Evolutionary conservation across 92 coral and sea anemone genomes (phyloP).

Genomic region (Parazoanthus swiftii): DNA sequence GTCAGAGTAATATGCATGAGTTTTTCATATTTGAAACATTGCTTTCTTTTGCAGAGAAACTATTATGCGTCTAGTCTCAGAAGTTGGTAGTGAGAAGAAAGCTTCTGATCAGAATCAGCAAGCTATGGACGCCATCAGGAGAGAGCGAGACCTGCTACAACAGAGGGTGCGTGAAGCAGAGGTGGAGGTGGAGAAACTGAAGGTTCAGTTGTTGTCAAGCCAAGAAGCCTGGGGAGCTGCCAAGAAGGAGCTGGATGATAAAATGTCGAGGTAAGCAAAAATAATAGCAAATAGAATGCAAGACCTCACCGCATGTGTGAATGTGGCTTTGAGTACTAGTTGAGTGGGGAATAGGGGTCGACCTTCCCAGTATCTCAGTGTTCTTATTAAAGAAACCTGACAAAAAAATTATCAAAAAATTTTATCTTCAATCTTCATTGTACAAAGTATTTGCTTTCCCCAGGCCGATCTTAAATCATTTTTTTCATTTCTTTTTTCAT

Average conservation of each 20-base stretch:
- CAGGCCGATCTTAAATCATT: no score
- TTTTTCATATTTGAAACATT: neutral
- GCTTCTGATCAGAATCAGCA: conserved; percentile 77
- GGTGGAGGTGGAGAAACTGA: conserved; percentile 75
- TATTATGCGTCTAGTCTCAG: conserved; percentile 95
- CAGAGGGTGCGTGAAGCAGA: conserved; percentile 89
- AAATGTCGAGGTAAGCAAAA: conserved; percentile 66
- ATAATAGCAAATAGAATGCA: neutral
- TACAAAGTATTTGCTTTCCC: no score
- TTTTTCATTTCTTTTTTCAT: no score
- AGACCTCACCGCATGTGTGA: neutral
- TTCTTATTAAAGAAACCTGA: no score
- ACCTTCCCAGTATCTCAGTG: no score
- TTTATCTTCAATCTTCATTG: no score
- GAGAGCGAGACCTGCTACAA: conserved; percentile 80
- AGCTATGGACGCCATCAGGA: conserved; percentile 60
- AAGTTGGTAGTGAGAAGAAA: conserved; percentile 95
- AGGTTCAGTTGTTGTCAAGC: conserved; percentile 83
- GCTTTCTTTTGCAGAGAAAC: conserved; percentile 68
- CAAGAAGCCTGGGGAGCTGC: conserved; percentile 94
- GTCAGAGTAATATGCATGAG: no score
- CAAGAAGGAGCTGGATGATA: conserved; percentile 76
- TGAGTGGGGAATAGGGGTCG: neutral
- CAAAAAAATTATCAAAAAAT: no score
- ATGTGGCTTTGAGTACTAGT: neutral